Evolutionary conservation across 2,888 invertebrate species (phyloP).

Genomic region (Pollenia angustigena): DNA sequence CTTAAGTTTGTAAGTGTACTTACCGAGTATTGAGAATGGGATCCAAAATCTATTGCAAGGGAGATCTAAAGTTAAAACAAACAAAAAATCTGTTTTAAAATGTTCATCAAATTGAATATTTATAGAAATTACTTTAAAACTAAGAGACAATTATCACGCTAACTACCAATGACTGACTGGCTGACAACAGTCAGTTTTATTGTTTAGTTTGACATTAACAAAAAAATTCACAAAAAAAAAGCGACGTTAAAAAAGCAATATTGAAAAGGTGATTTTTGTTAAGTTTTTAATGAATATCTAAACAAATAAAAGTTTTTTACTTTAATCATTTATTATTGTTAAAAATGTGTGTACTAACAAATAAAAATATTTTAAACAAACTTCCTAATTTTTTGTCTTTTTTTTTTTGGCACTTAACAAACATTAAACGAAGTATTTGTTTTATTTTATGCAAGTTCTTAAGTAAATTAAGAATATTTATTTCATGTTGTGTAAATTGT

Average conservation of each 20-base stretch:
- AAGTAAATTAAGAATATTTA: slow-evolving; percentile 40
- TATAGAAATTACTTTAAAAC: not conserved
- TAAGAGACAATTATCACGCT: not conserved
- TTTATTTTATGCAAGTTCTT: slow-evolving; percentile 52
- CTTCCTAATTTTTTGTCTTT: no score
- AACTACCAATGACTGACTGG: not conserved
- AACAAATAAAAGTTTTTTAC: slow-evolving; percentile 8
- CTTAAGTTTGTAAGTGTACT: no score
- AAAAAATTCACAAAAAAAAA: not conserved
- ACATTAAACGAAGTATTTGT: slow-evolving; percentile 21
- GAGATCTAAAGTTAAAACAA: not conserved
- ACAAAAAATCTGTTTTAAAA: not conserved
- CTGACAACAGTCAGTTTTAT: not conserved
- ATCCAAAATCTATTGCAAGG: no score
- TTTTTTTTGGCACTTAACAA: not conserved
- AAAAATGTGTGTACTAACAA: not conserved
- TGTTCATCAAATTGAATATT: not conserved
- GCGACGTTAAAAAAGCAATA: not conserved
- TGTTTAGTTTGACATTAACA: not conserved
- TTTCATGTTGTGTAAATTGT: slow-evolving; percentile 33
- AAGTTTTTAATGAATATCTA: not conserved
- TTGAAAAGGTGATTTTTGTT: not conserved
- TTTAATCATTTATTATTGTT: not conserved
- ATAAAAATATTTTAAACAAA: no score
- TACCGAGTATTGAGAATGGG: no score